Conservation (phyloP, 1,140 invertebrate species). For the Drusus annulatus region DNA sequence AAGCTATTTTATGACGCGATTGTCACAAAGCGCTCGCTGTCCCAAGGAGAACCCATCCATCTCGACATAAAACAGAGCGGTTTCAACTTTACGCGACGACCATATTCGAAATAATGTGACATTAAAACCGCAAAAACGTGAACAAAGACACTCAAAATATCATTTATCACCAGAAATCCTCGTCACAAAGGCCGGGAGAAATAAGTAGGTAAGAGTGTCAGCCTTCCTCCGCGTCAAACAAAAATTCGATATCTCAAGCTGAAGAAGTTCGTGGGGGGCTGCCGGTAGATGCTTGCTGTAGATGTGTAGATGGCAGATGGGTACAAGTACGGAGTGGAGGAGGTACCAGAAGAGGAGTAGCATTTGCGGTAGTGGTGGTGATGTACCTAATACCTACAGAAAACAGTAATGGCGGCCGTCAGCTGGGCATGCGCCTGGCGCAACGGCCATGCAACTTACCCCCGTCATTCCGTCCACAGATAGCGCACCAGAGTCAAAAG, state of each 20-base stretch:
- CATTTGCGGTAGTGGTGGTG: neutral
- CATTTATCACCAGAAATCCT: slow-evolving; percentile 31
- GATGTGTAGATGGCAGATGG: neutral
- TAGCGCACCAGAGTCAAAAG: slow-evolving; percentile 3
- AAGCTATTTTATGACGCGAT: neutral
- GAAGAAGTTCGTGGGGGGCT: neutral
- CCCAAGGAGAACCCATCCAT: slow-evolving; percentile 20
- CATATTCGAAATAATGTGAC: slow-evolving; percentile 13
- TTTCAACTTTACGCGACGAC: neutral
- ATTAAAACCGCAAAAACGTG: slow-evolving; percentile 16
- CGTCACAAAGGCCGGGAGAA: slow-evolving; percentile 7
- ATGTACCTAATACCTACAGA: neutral
- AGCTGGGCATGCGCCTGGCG: slow-evolving; percentile 39
- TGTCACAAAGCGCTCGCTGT: neutral
- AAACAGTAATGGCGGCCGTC: slow-evolving; percentile 29
- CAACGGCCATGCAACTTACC: slow-evolving; percentile 25
- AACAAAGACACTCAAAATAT: slow-evolving; percentile 41
- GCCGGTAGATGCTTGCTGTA: neutral
- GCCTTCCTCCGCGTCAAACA: slow-evolving; percentile 24
- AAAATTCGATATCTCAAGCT: slow-evolving; percentile 33
- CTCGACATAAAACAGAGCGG: neutral
- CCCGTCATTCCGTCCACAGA: neutral
- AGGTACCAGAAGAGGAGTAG: neutral
- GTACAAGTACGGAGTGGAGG: neutral
- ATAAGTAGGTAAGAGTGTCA: slow-evolving; percentile 17